Evolutionary conservation across 2,797 vertebrate species (phyloP), one percentile per base, ranked within the genome.

Genomic region (Malurus leucopterus): DNA sequence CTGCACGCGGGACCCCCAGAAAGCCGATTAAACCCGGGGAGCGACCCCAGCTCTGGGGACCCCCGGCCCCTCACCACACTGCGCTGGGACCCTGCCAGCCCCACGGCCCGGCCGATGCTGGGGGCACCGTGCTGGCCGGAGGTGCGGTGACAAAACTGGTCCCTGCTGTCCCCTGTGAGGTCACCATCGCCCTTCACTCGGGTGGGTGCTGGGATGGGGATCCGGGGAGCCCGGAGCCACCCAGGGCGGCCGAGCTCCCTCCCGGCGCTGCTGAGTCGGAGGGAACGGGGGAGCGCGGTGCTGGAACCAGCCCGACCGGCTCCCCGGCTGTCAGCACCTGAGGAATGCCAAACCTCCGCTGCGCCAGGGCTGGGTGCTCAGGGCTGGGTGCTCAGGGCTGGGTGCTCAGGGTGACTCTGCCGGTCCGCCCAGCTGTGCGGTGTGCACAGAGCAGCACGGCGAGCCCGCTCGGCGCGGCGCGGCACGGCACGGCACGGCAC

Each of bases 221-320:
- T 43, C 15, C 1, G 8, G 20, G 64, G 77, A 44, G 11, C 38
- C 32, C 81, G 15, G 58, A 78, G 90, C 78, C 91, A 91, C 92
- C 95, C 90, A 53, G 79, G 74, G 19, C 7, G 22, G 29, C 69
- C 3, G 23, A 30, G 70, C 70, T 80, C 79, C 89, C 82, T 41
- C 32, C 73, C 1, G 51, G 89, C 71, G 8, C 70, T 93, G 93
- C 92, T 92, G 95, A 94, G 77, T 91, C 70, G 67, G 79, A 89
- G n/a, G 26, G 78, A 94, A 78, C 4, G 26, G 70, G 30, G 70
- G 65, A 83, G 73, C 65, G 3, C 87, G 51, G 85, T 84, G 92
- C 70, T 7, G 93, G 91, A 96, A 97, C 97, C 94, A 93, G 96
- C 95, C 94, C 5, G 84, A 97, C 97, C 96, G 96, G 96, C 95